These are phyloP conservation scores for Notoglanidium macrostoma DNA, from an alignment of 2,797 vertebrate genomes.

Conservation along the genomic window DNA sequence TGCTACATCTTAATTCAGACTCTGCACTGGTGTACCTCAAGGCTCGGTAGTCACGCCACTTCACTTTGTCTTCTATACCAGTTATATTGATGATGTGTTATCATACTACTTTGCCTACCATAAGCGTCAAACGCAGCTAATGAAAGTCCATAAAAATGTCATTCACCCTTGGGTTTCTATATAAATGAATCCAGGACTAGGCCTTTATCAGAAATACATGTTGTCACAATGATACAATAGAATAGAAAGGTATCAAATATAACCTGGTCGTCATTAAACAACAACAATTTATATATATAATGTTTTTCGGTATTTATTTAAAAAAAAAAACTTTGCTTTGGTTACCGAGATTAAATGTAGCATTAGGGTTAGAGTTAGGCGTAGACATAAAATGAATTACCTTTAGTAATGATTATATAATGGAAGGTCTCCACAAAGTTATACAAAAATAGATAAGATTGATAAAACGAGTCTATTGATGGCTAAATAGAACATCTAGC, in stretches of 20 bases:
- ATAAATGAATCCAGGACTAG: not conserved
- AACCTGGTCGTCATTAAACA: not conserved
- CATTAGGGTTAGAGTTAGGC: not conserved
- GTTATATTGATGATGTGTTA: not conserved
- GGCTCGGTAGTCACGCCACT: not conserved
- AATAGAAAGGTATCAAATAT: not conserved
- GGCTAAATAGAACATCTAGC: not conserved
- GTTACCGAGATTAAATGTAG: no score
- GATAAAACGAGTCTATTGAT: not conserved
- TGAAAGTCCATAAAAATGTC: not conserved
- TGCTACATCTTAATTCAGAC: not conserved
- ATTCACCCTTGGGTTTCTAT: not conserved
- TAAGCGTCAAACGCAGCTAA: not conserved
- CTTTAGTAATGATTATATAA: not conserved
- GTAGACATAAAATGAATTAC: not conserved
- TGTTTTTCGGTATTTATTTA: no score
- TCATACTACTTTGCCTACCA: no score
- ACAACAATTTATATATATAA: no score
- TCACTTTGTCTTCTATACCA: not conserved
- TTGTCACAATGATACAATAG: no score
- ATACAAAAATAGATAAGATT: not conserved
- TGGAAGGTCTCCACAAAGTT: not conserved
- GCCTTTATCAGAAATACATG: not conserved
- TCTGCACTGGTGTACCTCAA: not conserved
- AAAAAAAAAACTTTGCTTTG: no score